A percentile compares a stretch with the other conserved stretches of the same genome.
Conservation (phyloP, 2,797 vertebrate genomes). For the Arrhamphus sclerolepis region DNA sequence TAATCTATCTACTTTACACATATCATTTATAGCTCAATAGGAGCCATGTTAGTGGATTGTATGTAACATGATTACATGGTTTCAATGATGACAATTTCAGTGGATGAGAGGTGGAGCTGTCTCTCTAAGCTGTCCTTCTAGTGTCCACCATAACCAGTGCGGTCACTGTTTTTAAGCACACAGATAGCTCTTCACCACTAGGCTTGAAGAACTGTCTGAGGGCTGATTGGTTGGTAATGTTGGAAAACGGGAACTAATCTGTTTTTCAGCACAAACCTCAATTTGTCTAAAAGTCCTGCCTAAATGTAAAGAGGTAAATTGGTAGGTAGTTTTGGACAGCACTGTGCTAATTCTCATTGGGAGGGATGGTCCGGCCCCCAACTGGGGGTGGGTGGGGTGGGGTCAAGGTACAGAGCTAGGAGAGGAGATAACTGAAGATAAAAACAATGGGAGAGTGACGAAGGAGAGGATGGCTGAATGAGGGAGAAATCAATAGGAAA, state of each 20-base stretch:
- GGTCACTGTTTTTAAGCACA: constrained; percentile 43
- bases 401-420: constrained; percentile 40
- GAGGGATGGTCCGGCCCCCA: constrained; percentile 14
- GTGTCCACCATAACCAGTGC: constrained; percentile 55
- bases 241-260: constrained; percentile 39
- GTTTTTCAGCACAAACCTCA: constrained; percentile 22
- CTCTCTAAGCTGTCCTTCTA: constrained; percentile 75
- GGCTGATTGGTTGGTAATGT: constrained; percentile 42
- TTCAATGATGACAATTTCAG: constrained; percentile 71
- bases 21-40: constrained; percentile 37
- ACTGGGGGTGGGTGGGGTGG: constrained; percentile 18
- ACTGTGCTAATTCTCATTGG: constrained; percentile 13
- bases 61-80: constrained; percentile 34
- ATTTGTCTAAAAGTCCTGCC: constrained; percentile 4
- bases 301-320: constrained; percentile 18
- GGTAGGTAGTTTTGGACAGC: not conserved
- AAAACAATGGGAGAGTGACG: constrained; percentile 89
- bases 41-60: constrained; percentile 52
- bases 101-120: constrained; percentile 77
- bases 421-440: constrained; percentile 86
- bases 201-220: constrained; percentile 12
- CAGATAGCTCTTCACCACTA: constrained; percentile 35
- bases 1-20: constrained; percentile 11
- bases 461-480: constrained; percentile 85
- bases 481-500: constrained; percentile 97